Percentiles rank a stretch among this genome's conserved stretches.
phyloP scores from a whole-genome alignment of 2,888 invertebrate genomes.

The Chirona hameri region DNA sequence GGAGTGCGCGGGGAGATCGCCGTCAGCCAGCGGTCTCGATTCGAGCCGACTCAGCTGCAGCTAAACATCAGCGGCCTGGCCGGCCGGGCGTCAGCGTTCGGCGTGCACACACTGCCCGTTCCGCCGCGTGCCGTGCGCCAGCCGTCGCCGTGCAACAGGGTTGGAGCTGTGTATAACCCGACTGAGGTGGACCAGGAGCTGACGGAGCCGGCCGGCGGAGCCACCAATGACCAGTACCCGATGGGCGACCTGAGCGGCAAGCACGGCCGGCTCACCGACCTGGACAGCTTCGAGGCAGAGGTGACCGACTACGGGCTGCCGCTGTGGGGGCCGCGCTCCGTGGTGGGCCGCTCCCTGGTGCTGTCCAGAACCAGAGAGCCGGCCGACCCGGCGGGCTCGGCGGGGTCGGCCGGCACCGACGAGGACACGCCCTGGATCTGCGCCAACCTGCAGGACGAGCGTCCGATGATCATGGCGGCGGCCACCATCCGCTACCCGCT shows the following conservation, averaged over 20 bases:
- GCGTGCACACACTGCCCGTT: conserved; percentile 50
- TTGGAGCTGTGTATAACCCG: conserved; percentile 75
- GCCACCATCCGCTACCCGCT: conserved; percentile 81
- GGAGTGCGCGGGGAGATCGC: conserved; percentile 76
- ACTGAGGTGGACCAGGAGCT: conserved; percentile 51
- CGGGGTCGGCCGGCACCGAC: not conserved
- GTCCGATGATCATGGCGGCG: conserved; percentile 65
- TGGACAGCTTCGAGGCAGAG: conserved; percentile 44
- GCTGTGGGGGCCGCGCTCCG: conserved; percentile 70
- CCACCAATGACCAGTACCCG: conserved; percentile 85
- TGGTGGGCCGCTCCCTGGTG: conserved; percentile 74
- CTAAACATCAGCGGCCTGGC: conserved; percentile 52
- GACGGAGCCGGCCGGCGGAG: conserved; percentile 51
- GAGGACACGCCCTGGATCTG: conserved; percentile 47
- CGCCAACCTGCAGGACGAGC: conserved; percentile 44
- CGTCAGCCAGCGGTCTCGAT: conserved; percentile 73
- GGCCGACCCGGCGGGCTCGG: too few relatives aligned
- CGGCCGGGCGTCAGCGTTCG: conserved; percentile 47
- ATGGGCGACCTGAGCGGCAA: conserved; percentile 87
- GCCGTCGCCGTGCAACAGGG: conserved; percentile 44
- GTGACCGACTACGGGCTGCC: conserved; percentile 85
- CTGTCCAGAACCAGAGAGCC: conserved; percentile 56
- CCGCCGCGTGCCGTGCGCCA: conserved; percentile 42
- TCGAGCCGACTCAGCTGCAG: conserved; percentile 76
- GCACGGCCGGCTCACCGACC: conserved; percentile 59